Evolutionary conservation across 2,888 invertebrate species (phyloP), one percentile per base, ranked within the genome.

Genomic region (Tenthredo amoena): DNA sequence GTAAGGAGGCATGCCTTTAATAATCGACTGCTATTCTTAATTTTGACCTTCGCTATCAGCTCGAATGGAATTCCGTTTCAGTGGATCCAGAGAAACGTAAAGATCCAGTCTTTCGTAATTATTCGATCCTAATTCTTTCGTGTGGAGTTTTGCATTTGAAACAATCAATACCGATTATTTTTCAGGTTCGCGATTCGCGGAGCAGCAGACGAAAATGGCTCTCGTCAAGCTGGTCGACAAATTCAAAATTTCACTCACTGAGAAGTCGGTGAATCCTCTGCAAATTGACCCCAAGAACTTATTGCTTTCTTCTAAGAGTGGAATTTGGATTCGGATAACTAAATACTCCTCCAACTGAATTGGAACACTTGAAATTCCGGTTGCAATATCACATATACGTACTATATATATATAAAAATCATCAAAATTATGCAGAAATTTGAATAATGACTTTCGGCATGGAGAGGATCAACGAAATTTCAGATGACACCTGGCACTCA

Each of bases 331-430:
- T 68, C 68, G 68, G 18, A 68, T 68, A 1, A 12, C 68, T 18
- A 31, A 68, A 68, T 5, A 34, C 18, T 68, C 7, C 3, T 68
- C 34, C 18, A 34, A 68, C 68, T 62, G 18, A 68, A 34, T 34
- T 34, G 1, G 68, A 1, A 47, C 15, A 47, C 43, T 95, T 58
- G 96, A 96, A 2, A 95, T 95, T 21, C 91, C 96, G 62, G 91
- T 96, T 37, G 21, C 4, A 7, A 21, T 9, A 4, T n/a, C 6
- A 58, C n/a, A 21, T 1, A 62, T 31, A 9, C 62, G 50, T 50
- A 10, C 18, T 15, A 15, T 31, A 12, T 4, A 31, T 15, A 26
- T 31, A 9, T 10, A n/a, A 26, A 21, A 26, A 62, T 62, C 26
- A 62, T 26, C 10, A 2, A 6, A 50, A 40, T 40, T 7, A 40